Conservation (phyloP, 2,888 invertebrate genomes). For the Platerodrilus igneus region DNA sequence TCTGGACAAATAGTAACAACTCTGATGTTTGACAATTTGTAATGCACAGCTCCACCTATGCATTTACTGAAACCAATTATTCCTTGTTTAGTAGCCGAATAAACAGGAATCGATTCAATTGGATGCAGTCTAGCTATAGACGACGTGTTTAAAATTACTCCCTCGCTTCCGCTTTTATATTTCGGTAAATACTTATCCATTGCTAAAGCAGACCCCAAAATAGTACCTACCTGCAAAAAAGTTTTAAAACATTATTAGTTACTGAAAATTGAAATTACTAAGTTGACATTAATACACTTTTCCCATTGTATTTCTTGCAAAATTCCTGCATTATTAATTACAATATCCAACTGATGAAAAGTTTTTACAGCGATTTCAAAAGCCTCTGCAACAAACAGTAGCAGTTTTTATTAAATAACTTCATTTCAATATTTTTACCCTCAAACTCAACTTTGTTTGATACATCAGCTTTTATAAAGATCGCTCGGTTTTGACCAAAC, state of each 20-base stretch:
- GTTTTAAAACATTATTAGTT: too few species aligned
- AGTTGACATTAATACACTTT: slow-evolving; percentile 25
- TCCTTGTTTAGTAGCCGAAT: slow-evolving; percentile 42
- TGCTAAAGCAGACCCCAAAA: slow-evolving; percentile 24
- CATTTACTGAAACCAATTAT: slow-evolving; percentile 36
- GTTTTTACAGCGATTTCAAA: slow-evolving; percentile 1
- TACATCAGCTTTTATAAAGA: slow-evolving; percentile 27
- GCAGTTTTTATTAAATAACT: too few species aligned
- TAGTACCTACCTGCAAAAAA: slow-evolving; percentile 19
- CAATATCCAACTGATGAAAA: slow-evolving; percentile 22
- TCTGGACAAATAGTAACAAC: slow-evolving; percentile 46
- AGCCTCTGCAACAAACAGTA: slow-evolving; percentile 2
- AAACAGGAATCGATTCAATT: slow-evolving; percentile 39
- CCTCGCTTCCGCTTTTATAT: slow-evolving; percentile 28
- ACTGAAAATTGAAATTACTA: too few species aligned
- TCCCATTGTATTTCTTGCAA: slow-evolving; percentile 26
- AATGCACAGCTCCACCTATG: slow-evolving; percentile 36
- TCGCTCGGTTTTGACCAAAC: slow-evolving; percentile 13
- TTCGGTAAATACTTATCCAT: slow-evolving; percentile 30
- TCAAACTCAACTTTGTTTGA: slow-evolving; percentile 19
- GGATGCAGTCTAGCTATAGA: slow-evolving; percentile 30
- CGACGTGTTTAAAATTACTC: slow-evolving; percentile 31
- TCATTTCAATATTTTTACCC: too few species aligned
- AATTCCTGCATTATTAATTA: slow-evolving; percentile 27
- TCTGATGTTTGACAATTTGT: slow-evolving; percentile 40